Base-by-base conservation (phyloP, 2,113 vertebrate species). In the Oncorhynchus clarkii region DNA sequence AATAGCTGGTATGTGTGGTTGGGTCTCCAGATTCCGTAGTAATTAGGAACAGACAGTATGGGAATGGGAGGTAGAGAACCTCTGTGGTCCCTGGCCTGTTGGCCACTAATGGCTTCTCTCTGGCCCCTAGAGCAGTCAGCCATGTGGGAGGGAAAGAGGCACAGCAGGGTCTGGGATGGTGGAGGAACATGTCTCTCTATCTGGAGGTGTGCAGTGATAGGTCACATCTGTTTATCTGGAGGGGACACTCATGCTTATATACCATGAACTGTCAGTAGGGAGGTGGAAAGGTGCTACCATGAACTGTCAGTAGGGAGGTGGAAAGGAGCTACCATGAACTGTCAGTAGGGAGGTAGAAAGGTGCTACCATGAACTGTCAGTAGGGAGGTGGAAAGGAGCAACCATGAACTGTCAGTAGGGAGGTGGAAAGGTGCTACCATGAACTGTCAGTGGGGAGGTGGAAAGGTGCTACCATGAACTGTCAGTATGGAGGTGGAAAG, bases 31-130 rank as follows among this genome's bases (percentile, higher is more conserved):
- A 90, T 90, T 88, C 82, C 80, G 72, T 67, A 82, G 77, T 92
- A 89, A 92, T 90, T 92, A 84, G 88, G 87, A 90, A 85, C 90
- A 88, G 49, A 51, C 49, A 51, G 79, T 67, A 75, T 79, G 75
- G 84, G 77, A 51, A 51, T 51, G 49, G 49, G 49, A 51, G 49
- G 13, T 51, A 79, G 60, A 76, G 79, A 78, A 78, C 81, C 68
- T 67, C 81, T 78, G 74, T 74, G 85, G 79, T 89, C 78, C 73
- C 85, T 73, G 14, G 51, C 80, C 78, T 80, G 27, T 77, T 80
- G 27, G 80, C 73, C 70, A 45, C 70, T 88, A 87, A 89, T 82
- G 71, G 78, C 7, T 39, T 39, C 34, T 39, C 8, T 39, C 34
- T 39, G 34, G 78, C 77, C 67, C 66, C 74, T 51, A 51, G 73